Evolutionary conservation across 2,113 vertebrate genomes (phyloP).

Genomic region (Glaucidium brasilianum): DNA sequence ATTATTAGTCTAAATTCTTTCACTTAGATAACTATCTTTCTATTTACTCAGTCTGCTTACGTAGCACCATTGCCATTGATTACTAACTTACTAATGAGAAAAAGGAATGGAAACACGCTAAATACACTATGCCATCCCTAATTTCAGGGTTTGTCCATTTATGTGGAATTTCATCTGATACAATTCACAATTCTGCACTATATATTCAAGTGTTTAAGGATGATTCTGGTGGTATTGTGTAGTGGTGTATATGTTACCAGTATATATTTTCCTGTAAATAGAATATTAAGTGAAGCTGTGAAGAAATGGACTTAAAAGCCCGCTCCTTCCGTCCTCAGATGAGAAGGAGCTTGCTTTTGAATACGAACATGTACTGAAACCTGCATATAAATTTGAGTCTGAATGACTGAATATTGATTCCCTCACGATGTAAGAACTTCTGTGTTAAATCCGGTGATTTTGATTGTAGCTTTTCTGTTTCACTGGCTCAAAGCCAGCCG

Average conservation of each 20-base stretch:
- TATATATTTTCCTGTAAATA: conserved; percentile 61
- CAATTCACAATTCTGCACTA: conserved; percentile 79
- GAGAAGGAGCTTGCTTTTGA: conserved; percentile 52
- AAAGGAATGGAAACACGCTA: conserved; percentile 65
- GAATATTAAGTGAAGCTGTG: conserved; percentile 58
- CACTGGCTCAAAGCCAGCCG: conserved; percentile 58
- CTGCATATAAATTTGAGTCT: background rate
- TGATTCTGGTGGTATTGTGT: conserved; percentile 68
- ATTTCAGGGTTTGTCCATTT: conserved; percentile 51
- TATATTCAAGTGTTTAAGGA: conserved; percentile 89
- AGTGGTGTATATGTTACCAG: conserved; percentile 64
- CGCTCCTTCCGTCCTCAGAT: conserved; percentile 35
- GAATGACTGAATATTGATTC: conserved; percentile 60
- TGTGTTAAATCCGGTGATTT: conserved; percentile 34
- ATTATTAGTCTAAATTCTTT: conserved; percentile 16
- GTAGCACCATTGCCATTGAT: conserved; percentile 75
- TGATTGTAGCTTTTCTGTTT: conserved; percentile 59
- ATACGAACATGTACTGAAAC: conserved; percentile 24
- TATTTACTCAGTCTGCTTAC: conserved; percentile 56
- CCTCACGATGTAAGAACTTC: conserved; percentile 50
- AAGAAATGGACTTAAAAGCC: conserved; percentile 56
- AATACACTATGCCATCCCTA: conserved; percentile 50
- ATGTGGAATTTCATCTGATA: conserved; percentile 82
- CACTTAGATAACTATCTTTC: conserved; percentile 6
- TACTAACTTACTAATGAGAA: conserved; percentile 53